Base-by-base conservation (phyloP, 2,888 invertebrate species). In the Drosophila hamatofila region DNA sequence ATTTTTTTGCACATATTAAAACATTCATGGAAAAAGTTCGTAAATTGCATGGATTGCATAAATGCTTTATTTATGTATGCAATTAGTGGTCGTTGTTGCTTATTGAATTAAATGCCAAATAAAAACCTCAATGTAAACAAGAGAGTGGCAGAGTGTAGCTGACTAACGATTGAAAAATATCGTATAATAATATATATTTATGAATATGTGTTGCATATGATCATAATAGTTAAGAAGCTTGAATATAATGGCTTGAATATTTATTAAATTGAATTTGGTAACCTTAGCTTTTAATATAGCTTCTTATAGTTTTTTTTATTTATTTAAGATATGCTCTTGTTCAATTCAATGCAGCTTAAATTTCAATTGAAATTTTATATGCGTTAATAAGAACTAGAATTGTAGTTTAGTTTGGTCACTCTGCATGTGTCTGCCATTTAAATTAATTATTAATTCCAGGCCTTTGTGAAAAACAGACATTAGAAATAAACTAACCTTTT, bases 51-150 rank as follows among this genome's bases (percentile, higher is more conserved):
- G 41, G 30, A 41, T 55, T 54, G 7, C 16, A 41, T 39, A 60
- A 41, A 39, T 58, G 48, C 48, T 30, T 27, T 18, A 58, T 58
- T 58, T 48, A 48, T 58, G 37, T 37, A 48, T 48, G 37, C 48
- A 48, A 48, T 58, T 58, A 48, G 58, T 58, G 58, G 58, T 37
- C 16, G 37, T 14, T 48, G 5, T 42, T 44, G 23, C 35, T 37
- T 48, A 37, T 48, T 39, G 18, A 48, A 37, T 39, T 39, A 14
- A 58, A 58, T 48, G 12, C 11, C n/a, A 21, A 14, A 39, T 12
- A 39, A 54, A 39, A 54, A 27, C 39, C 25, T 4, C 18, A 54
- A 39, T 27, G 39, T 14, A 54, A 39, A 55, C 25, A 18, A 27
- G 3, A 12, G 5, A n/a, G 16, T 1, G 1, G 7, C 5, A 7